A percentile compares a stretch with the other conserved stretches of the same genome.
phyloP scores from a whole-genome alignment of 2,113 vertebrate species.

The Varanus komodoensis region DNA sequence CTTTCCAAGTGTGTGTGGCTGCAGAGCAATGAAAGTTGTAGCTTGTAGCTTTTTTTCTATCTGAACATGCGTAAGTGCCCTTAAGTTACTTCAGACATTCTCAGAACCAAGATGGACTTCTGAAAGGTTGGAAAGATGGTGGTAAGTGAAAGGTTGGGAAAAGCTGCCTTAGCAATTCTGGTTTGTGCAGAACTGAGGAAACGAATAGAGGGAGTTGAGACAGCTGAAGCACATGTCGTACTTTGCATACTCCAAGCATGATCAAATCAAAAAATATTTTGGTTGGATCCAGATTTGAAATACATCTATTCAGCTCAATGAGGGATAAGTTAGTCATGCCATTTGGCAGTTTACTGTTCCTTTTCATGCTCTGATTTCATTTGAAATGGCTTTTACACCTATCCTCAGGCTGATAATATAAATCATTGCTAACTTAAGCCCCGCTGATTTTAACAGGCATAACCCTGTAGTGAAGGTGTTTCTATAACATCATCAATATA shows the following conservation, averaged over 20 bases:
- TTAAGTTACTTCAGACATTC: not conserved
- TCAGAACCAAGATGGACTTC: not conserved
- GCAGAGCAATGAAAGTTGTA: no score
- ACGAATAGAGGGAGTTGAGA: not conserved
- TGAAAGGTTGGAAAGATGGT: not conserved
- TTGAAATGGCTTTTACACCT: not conserved
- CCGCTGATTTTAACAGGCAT: not conserved
- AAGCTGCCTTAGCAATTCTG: not conserved
- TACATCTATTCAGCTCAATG: not conserved
- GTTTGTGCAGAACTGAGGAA: not conserved
- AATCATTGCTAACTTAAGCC: not conserved
- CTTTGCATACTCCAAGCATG: not conserved
- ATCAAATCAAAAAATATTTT: not conserved
- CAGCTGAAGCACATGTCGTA: no score
- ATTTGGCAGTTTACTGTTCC: not conserved
- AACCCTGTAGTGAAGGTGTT: no score
- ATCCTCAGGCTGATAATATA: rapidly evolving
- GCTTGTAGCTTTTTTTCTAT: no score
- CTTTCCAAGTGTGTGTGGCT: no score
- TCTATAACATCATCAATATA: no score
- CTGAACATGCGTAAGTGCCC: not conserved
- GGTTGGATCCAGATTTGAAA: not conserved
- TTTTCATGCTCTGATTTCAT: not conserved
- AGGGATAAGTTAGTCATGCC: no score
- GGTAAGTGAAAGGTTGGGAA: not conserved